These are phyloP conservation scores for Upupa epops DNA, from an alignment of 2,113 vertebrate species.

Conservation along the genomic window DNA sequence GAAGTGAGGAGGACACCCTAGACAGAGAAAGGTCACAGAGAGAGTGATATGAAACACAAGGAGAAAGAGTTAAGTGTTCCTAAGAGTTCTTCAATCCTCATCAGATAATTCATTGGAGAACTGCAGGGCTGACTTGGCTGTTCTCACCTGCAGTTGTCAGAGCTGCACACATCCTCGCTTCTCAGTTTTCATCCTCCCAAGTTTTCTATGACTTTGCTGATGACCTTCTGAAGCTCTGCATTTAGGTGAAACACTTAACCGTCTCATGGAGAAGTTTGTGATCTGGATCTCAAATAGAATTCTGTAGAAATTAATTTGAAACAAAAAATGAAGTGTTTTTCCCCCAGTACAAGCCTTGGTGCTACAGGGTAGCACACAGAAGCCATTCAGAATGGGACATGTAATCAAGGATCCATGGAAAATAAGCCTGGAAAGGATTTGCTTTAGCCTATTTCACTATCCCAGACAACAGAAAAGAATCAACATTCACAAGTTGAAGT, in stretches of 20 bases:
- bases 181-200: background rate
- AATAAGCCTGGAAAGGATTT: background rate
- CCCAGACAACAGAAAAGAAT: background rate
- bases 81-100: background rate
- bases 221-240: background rate
- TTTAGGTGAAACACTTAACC: background rate
- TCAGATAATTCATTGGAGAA: background rate
- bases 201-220: background rate
- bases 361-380: background rate
- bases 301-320: background rate
- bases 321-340: background rate
- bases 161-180: background rate
- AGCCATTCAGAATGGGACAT: background rate
- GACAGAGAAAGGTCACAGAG: background rate
- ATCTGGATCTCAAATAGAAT: background rate
- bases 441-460: background rate
- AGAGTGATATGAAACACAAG: background rate
- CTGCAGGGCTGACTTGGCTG: conserved; percentile 9
- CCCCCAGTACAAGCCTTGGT: background rate
- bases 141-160: background rate
- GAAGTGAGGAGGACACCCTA: background rate
- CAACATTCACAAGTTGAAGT: background rate
- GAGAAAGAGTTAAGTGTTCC: background rate
- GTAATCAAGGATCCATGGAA: background rate
- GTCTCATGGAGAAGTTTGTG: background rate